A percentile compares a stretch with the other conserved stretches of the same genome.
These are phyloP conservation scores for Parasteatoda lunata DNA, from an alignment of 2,888 invertebrate genomes.

Conservation along the genomic window DNA sequence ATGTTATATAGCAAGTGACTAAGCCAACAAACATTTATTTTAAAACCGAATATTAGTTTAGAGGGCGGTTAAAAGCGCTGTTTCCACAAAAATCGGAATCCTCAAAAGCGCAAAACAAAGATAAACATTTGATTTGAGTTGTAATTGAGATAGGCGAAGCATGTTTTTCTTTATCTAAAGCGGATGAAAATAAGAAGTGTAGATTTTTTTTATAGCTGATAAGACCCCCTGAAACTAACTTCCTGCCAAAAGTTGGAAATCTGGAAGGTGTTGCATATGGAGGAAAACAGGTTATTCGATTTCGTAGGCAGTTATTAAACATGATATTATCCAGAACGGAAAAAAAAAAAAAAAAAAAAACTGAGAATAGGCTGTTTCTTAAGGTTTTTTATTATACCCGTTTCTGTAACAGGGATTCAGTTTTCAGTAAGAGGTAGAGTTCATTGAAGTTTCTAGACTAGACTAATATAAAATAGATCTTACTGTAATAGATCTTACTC, in stretches of 20 bases:
- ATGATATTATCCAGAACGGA: background rate
- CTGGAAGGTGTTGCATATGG: background rate
- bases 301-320: background rate
- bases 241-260: background rate
- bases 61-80: no score
- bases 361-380: no score
- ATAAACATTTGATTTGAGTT: background rate
- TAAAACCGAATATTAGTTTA: no score
- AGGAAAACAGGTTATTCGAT: slow-evolving; percentile 5
- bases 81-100: background rate
- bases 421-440: no score
- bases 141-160: background rate
- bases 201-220: background rate
- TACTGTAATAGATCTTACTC: no score
- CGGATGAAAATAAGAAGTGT: background rate
- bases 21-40: no score
- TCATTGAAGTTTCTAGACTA: no score
- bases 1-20: no score
- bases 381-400: no score
- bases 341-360: no score
- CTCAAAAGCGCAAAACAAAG: background rate
- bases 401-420: no score
- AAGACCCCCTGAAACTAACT: background rate
- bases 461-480: no score
- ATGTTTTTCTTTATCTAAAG: background rate